A percentile compares a stretch with the other conserved stretches of the same genome.
phyloP scores from a whole-genome alignment of 2,113 vertebrate genomes.

The Urocolius indicus region DNA sequence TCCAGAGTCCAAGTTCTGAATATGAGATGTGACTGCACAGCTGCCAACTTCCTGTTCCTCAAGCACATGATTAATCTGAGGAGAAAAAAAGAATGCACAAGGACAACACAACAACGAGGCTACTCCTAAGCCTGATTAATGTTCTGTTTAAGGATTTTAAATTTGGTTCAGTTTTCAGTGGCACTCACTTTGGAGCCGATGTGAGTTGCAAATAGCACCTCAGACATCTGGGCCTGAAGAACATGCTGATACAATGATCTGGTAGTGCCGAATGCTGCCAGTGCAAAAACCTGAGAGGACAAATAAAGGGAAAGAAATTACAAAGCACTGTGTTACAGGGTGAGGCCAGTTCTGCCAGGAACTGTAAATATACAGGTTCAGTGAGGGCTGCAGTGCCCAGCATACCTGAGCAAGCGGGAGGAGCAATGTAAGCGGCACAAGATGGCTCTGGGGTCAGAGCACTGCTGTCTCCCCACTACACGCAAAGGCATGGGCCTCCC shows the following conservation, averaged over 20 bases:
- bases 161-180: background rate
- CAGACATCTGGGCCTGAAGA: background rate
- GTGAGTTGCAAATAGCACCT: background rate
- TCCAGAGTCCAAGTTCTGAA: background rate
- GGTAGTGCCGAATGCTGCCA: background rate
- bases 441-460: accelerated
- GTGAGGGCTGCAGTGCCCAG: background rate
- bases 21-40: background rate
- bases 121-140: background rate
- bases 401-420: background rate
- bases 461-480: background rate
- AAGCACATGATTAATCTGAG: background rate
- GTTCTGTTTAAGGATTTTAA: background rate
- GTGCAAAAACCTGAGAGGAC: background rate
- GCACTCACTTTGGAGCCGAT: background rate
- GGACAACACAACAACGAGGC: background rate
- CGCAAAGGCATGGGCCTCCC: background rate
- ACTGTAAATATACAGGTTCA: background rate
- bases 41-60: background rate
- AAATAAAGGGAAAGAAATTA: background rate
- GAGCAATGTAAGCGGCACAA: background rate
- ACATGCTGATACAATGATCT: background rate
- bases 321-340: background rate
- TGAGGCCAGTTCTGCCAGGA: background rate
- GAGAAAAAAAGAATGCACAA: background rate